Percentiles rank a stretch among this genome's conserved stretches.
Evolutionary conservation across 2,113 vertebrate species (phyloP).

Genomic region (Sisor rabdophorus): DNA sequence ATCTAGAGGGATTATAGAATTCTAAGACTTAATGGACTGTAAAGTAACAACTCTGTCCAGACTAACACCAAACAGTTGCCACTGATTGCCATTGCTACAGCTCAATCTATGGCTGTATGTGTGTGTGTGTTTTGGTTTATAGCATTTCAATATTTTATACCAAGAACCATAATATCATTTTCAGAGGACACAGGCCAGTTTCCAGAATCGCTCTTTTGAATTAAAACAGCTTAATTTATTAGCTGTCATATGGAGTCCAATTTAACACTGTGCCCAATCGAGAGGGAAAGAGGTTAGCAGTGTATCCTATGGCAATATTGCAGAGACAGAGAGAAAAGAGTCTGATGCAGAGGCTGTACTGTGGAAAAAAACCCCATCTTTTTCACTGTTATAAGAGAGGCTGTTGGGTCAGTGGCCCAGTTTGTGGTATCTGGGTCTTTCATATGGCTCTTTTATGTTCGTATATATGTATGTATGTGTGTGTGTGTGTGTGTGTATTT

Average conservation of each 20-base stretch:
- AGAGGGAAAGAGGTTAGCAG: not conserved
- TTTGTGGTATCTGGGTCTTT: conserved; percentile 31
- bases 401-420: conserved; percentile 31
- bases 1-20: no score
- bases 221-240: not conserved
- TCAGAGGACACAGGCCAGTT: not conserved
- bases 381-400: conserved; percentile 12
- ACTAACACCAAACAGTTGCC: no score
- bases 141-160: no score
- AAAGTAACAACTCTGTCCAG: no score
- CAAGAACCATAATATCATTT: not conserved
- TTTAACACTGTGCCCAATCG: not conserved
- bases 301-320: conserved; percentile 3
- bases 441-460: not conserved
- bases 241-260: not conserved
- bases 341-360: not conserved
- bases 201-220: not conserved
- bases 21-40: no score
- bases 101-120: no score
- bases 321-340: not conserved
- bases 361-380: not conserved
- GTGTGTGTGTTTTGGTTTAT: no score
- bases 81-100: no score
- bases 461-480: conserved; percentile 6
- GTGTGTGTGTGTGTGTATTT: conserved; percentile 8